Base-by-base conservation (phyloP, 2,113 vertebrate species). In the Alligator sinensis region DNA sequence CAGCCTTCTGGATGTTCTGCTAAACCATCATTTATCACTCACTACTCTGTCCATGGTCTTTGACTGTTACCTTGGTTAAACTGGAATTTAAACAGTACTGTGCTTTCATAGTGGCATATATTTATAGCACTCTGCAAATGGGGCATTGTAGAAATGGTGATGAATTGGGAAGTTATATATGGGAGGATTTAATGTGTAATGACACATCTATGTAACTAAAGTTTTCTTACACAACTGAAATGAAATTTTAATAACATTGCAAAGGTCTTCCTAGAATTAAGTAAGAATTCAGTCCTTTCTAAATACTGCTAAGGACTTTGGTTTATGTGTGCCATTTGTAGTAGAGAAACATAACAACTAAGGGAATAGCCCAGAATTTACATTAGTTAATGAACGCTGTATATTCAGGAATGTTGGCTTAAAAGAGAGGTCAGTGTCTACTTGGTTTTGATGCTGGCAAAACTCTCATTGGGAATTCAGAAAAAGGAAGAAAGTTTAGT, bases 21-120 rank as follows among this genome's bases (percentile, higher is more conserved):
- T 14, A 83, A 10, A n/a, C 80, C 25, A 82, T 89, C 19, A 18
- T 2, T 83, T 82, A 82, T 81, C 10, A 83, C 47, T 25, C 34
- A 38, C 34, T 16, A 24, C 77, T 78, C 62, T 55, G 77, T 9
- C 78, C 82, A 60, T 16, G 63, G 4, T 47, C 27, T 92, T 89
- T 89, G 64, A 55, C 64, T 75, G 22, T 84, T 88, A 25, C 34
- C 13, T 13, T 11, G 77, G 14, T 28, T 75, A 13, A 60, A 63
- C 28, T 91, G 80, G 83, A 87, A 84, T 38, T 94, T 82, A 92
- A 88, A 82, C 80, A 62, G 76, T 11, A 22, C 93, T 47, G 72
- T 86, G 47, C 47, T 87, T 84, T 90, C n/a, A 72, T 82, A 68
- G 22, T 47, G 70, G 21, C 70, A 74, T 12, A 74, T 38, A 22